Conservation (phyloP, 35 echinoderm and acorn worm species). For the Chiridota heheva region DNA sequence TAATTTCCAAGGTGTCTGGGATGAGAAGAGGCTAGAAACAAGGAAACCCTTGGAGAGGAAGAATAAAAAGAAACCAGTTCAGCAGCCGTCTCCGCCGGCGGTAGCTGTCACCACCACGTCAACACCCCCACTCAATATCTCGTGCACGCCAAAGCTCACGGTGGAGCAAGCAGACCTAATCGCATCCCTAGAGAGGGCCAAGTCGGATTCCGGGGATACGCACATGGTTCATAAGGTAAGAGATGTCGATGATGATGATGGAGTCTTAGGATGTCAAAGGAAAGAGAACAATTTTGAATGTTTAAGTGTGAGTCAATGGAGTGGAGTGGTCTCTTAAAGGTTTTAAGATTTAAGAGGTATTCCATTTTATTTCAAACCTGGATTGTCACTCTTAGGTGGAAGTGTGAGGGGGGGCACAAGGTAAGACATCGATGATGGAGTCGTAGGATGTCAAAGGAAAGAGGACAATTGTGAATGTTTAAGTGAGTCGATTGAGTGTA, state of each 20-base stretch:
- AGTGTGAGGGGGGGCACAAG: no score
- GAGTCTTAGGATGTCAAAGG: neutral
- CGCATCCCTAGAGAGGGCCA: constrained; percentile 66
- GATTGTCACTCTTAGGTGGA: no score
- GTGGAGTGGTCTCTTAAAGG: neutral
- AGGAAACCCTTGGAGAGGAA: constrained; percentile 93
- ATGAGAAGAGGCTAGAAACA: constrained; percentile 96
- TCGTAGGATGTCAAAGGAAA: no score
- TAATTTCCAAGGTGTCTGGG: constrained; percentile 83
- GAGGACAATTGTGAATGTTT: no score
- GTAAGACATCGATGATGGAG: no score
- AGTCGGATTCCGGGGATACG: constrained; percentile 45
- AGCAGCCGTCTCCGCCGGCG: constrained; percentile 43
- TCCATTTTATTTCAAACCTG: neutral
- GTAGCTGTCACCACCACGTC: constrained; percentile 32
- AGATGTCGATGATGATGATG: neutral
- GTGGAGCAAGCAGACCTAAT: constrained; percentile 86
- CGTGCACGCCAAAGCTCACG: constrained; percentile 58
- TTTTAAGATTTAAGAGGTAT: neutral
- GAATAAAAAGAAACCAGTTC: constrained; percentile 88
- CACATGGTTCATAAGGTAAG: constrained; percentile 76
- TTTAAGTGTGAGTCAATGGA: no score
- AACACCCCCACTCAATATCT: neutral
- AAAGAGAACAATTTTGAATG: neutral
- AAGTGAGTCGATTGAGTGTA: no score